Evolutionary conservation across 2,113 vertebrate species (phyloP).

Genomic region (Sander lucioperca): DNA sequence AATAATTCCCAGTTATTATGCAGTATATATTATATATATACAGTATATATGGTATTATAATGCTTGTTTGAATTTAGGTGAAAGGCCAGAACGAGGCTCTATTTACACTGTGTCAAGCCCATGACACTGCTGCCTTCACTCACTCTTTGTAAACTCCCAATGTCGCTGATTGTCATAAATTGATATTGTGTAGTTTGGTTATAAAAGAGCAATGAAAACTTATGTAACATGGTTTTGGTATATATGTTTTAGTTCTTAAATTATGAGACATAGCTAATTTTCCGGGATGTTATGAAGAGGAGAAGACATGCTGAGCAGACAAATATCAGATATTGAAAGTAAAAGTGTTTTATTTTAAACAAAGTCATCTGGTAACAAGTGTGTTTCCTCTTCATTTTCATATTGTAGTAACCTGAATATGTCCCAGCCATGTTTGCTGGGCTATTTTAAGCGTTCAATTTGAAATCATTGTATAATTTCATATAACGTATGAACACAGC

Average conservation of each 20-base stretch:
- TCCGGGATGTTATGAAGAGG: too few species aligned
- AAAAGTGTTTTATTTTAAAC: too few species aligned
- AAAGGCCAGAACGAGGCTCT: slow-evolving; percentile 35
- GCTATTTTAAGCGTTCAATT: neutral
- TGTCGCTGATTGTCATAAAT: rapidly evolving
- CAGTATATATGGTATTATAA: too few species aligned
- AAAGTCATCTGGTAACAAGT: neutral
- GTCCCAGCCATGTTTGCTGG: neutral
- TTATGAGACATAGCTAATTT: too few species aligned
- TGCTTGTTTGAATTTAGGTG: slow-evolving; percentile 10
- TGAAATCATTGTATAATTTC: neutral
- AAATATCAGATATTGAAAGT: too few species aligned
- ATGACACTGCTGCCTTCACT: slow-evolving; percentile 30
- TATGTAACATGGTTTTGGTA: neutral
- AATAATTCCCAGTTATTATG: too few species aligned
- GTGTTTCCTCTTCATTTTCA: too few species aligned
- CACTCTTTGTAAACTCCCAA: neutral
- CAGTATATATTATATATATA: too few species aligned
- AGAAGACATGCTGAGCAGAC: too few species aligned
- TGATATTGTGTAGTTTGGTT: neutral
- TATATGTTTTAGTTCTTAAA: too few species aligned
- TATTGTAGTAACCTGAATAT: too few species aligned
- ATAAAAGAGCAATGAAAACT: neutral
- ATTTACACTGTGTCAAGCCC: slow-evolving; percentile 17
- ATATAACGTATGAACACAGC: neutral